Evolutionary conservation across 2,888 invertebrate species (phyloP).

Genomic region (Cryptocephalus primarius): DNA sequence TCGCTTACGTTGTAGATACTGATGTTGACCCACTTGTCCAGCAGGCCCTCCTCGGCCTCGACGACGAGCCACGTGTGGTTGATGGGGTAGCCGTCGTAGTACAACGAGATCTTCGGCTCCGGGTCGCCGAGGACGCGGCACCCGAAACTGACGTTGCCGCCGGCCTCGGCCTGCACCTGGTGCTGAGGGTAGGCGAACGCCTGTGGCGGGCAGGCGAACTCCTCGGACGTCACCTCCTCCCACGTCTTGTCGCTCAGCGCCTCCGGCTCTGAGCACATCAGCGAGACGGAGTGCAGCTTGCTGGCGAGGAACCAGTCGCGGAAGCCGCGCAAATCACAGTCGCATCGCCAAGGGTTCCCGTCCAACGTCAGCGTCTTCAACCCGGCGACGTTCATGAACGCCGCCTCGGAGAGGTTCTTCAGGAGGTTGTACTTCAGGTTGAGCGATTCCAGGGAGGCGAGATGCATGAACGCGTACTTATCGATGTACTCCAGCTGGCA

Average conservation of each 20-base stretch:
- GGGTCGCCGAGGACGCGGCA: slow-evolving; percentile 78
- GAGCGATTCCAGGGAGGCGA: slow-evolving; percentile 62
- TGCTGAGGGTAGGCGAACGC: slow-evolving; percentile 36
- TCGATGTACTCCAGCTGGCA: slow-evolving; percentile 69
- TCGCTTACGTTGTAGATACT: slow-evolving; percentile 74
- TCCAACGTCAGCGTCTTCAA: slow-evolving; percentile 72
- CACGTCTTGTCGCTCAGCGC: slow-evolving; percentile 60
- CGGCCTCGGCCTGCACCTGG: slow-evolving; percentile 60
- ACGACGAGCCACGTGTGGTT: slow-evolving; percentile 41
- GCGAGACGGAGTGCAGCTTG: slow-evolving; percentile 59
- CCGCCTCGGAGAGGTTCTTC: slow-evolving; percentile 53
- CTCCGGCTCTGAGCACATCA: slow-evolving; percentile 63
- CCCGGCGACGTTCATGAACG: slow-evolving; percentile 60
- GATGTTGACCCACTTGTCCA: slow-evolving; percentile 63
- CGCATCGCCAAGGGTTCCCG: slow-evolving; percentile 84
- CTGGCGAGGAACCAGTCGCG: slow-evolving; percentile 73
- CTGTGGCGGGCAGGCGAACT: slow-evolving; percentile 75
- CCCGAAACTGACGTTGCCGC: slow-evolving; percentile 70
- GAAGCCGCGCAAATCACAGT: slow-evolving; percentile 74
- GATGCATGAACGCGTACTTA: slow-evolving; percentile 63
- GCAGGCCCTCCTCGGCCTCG: slow-evolving; percentile 37
- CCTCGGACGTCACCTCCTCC: slow-evolving; percentile 62
- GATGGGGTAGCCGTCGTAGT: slow-evolving; percentile 60
- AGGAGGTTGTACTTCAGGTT: slow-evolving; percentile 74
- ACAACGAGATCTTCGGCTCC: slow-evolving; percentile 72